Evolutionary conservation across 2,888 invertebrate genomes (phyloP).

Genomic region (Tetranychus piercei): DNA sequence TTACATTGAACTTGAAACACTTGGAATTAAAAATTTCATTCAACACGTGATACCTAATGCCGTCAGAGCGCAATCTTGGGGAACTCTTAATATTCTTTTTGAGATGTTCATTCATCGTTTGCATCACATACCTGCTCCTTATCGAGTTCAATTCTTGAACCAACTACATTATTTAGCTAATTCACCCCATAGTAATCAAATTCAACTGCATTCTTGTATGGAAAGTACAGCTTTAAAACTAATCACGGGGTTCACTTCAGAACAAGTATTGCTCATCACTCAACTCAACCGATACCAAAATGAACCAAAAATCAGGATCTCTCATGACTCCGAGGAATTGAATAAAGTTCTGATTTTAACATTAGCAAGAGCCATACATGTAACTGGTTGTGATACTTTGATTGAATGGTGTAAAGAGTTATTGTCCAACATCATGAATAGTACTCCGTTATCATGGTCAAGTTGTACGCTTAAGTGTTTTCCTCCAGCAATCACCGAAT

Average conservation of each 20-base stretch:
- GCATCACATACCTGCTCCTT: constrained; percentile 89
- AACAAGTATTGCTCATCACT: constrained; percentile 60
- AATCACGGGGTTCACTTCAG: constrained; percentile 73
- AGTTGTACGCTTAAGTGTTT: constrained; percentile 78
- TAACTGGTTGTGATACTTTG: constrained; percentile 53
- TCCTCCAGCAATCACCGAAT: constrained; percentile 68
- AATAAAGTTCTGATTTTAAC: constrained; percentile 65
- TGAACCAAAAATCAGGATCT: constrained; percentile 68
- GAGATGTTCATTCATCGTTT: constrained; percentile 93
- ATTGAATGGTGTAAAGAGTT: constrained; percentile 75
- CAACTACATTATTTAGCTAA: constrained; percentile 76
- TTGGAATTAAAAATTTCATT: constrained; percentile 78
- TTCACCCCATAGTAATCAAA: constrained; percentile 82
- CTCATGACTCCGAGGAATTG: constrained; percentile 81
- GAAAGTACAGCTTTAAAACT: constrained; percentile 70
- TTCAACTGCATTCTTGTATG: constrained; percentile 75
- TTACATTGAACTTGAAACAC: constrained; percentile 86
- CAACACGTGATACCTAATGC: constrained; percentile 66
- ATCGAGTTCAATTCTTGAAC: constrained; percentile 71
- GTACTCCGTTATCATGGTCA: constrained; percentile 88
- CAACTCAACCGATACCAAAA: constrained; percentile 75
- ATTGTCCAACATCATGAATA: constrained; percentile 68
- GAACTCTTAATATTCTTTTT: constrained; percentile 75
- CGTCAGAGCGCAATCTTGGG: constrained; percentile 81
- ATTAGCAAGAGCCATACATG: constrained; percentile 76